A percentile compares a stretch with the other conserved stretches of the same genome.
Conservation (phyloP, 2,888 invertebrate species). For the Anaspis maculata region DNA sequence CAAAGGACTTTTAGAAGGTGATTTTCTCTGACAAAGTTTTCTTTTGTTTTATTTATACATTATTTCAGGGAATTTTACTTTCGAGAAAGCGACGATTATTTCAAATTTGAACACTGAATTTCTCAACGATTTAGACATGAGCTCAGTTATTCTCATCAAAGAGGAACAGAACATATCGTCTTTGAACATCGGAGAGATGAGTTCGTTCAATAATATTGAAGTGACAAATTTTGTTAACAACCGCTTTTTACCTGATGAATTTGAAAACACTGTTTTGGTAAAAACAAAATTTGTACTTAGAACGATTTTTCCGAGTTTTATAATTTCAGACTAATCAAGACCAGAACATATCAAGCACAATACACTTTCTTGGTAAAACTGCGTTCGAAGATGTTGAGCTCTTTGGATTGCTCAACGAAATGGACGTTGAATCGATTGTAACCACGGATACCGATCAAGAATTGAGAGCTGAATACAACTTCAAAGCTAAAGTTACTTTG, state of each 20-base stretch:
- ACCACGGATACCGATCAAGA: conserved; percentile 37
- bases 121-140: conserved; percentile 44
- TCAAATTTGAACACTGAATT: conserved; percentile 37
- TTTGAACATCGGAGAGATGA: conserved; percentile 37
- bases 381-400: conserved; percentile 31
- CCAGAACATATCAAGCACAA: conserved; percentile 40
- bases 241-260: conserved; percentile 40
- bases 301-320: no score
- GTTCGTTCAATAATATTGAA: conserved; percentile 24
- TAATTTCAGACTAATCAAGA: conserved; percentile 24
- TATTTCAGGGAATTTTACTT: conserved; percentile 39
- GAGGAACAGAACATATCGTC: conserved; percentile 37
- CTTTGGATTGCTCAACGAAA: conserved; percentile 35
- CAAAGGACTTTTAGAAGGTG: conserved; percentile 32
- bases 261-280: conserved; percentile 48
- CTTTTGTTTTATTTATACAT: no score
- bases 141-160: no score
- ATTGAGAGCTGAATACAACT: conserved; percentile 31
- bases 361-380: conserved; percentile 37
- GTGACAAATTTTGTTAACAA: conserved; percentile 41
- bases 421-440: conserved; percentile 36
- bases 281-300: no score
- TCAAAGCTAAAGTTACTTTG: conserved; percentile 25
- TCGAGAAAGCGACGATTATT: conserved; percentile 41
- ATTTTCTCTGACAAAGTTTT: conserved; percentile 5